Evolutionary conservation across 2,888 invertebrate genomes (phyloP).

Genomic region (Anagyrus pseudococci): DNA sequence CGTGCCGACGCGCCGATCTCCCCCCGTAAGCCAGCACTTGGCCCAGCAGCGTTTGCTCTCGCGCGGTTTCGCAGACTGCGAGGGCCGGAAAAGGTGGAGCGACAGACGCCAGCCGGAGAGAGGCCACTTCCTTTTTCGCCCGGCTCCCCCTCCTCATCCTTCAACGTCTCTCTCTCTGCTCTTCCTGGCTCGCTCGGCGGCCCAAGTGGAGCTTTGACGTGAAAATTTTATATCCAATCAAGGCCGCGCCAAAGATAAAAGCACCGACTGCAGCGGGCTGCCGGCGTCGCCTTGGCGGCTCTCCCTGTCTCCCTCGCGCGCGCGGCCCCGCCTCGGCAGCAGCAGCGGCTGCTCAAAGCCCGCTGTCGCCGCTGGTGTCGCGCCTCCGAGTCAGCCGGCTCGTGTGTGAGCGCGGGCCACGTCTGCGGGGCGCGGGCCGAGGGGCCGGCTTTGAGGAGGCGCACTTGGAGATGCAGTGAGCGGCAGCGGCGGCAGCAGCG

Average conservation of each 20-base stretch:
- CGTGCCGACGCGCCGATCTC: neutral
- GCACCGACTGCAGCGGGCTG: neutral
- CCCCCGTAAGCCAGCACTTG: neutral
- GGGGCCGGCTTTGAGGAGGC: neutral
- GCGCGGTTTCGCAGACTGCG: too few relatives aligned
- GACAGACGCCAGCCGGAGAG: neutral
- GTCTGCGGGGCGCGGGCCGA: neutral
- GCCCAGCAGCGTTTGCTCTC: too few relatives aligned
- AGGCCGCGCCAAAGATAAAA: constrained; percentile 7
- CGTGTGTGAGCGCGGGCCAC: too few relatives aligned
- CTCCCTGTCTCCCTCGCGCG: neutral
- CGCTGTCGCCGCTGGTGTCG: too few relatives aligned
- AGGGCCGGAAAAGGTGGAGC: too few relatives aligned
- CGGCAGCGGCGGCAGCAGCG: neutral
- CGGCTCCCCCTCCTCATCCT: neutral
- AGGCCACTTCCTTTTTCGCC: neutral
- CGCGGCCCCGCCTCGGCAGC: neutral
- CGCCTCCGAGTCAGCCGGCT: too few relatives aligned
- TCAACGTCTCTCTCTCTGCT: neutral
- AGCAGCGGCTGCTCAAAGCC: too few relatives aligned
- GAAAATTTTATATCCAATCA: constrained; percentile 31
- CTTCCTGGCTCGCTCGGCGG: too few relatives aligned
- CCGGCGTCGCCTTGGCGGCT: neutral
- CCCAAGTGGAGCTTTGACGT: constrained; percentile 8
- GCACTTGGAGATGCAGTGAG: neutral